A percentile compares a stretch with the other conserved stretches of the same genome.
phyloP scores from a whole-genome alignment of 2,797 vertebrate species.

The Vireo griseus region DNA sequence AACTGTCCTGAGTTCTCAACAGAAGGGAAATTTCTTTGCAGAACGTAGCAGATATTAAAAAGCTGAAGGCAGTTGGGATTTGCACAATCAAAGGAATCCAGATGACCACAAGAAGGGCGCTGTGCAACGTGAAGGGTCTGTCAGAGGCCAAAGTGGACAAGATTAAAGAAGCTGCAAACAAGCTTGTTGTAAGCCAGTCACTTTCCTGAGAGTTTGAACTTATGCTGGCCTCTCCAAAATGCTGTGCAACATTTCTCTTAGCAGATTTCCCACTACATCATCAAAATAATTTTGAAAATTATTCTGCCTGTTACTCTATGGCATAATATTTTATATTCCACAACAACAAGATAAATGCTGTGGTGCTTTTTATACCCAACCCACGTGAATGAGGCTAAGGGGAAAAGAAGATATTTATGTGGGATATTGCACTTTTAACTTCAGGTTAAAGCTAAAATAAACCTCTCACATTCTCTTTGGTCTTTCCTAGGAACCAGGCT shows the following conservation, averaged over 20 bases:
- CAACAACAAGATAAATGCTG: not conserved
- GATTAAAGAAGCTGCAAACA: conserved; percentile 97
- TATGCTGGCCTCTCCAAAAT: not conserved
- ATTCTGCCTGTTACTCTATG: not conserved
- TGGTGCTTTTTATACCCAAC: not conserved
- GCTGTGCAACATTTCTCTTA: not conserved
- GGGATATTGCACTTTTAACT: not conserved
- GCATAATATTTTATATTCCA: not conserved
- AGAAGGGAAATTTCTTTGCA: conserved; percentile 62
- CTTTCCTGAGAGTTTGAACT: not conserved
- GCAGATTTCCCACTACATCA: not conserved
- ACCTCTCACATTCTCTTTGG: not conserved
- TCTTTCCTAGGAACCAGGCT: conserved; percentile 84
- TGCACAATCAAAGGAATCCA: conserved; percentile 97
- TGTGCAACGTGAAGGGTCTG: conserved; percentile 95
- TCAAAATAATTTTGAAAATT: not conserved
- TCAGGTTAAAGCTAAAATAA: not conserved
- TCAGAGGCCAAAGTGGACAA: conserved; percentile 99
- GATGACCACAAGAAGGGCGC: conserved; percentile 91
- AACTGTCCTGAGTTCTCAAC: not conserved
- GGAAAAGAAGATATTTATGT: not conserved
- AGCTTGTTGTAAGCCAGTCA: conserved; percentile 84
- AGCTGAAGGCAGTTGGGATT: conserved; percentile 93
- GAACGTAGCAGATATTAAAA: conserved; percentile 97
- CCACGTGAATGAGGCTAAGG: not conserved